Evolutionary conservation across 2,888 invertebrate species (phyloP), one percentile per base, ranked within the genome.

Genomic region (Steinernema hermaphroditum): DNA sequence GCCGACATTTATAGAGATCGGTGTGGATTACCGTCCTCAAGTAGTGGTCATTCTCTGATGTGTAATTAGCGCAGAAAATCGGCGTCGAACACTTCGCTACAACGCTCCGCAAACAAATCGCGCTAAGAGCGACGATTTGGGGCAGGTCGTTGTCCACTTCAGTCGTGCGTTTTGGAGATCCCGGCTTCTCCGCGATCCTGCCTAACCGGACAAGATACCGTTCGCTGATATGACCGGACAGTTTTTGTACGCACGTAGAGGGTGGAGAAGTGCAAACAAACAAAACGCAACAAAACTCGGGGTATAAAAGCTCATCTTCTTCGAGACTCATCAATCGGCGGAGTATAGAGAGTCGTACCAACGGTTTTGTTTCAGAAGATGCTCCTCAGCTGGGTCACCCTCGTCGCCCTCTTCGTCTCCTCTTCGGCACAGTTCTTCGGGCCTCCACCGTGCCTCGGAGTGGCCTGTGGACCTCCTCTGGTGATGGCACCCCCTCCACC

Each of bases 41-140:
- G 54, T 54, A 27, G 54, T 27, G 54, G 54, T 54, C 54, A 54
- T 54, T 54, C 24, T 22, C 22, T 14, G 54, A 24, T 54, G 54
- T 54, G 54, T 54, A 27, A 54, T 54, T 54, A 54, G 16, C 54
- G 54, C 4, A 54, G 54, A 2, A 27, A 22, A 54, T 46, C 46
- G 37, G 12, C 37, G 37, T 8, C 4, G 37, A 37, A 37, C 37
- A 37, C 37, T 37, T 37, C 37, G 37, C 37, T 37, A 37, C 37
- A 37, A 37, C 37, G 46, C 46, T 46, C 46, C 46, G 46, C 46
- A 46, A 46, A 46, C 46, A 46, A 46, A 46, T 46, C 46, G 46
- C 46, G 46, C 22, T n/a, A 46, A 46, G 46, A 19, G 46, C 46
- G 22, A 2, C n/a, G 9, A 46, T 46, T 19, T 9, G 4, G 27